Base-by-base conservation (phyloP, 1,140 invertebrate species). In the Penaeus vannamei region DNA sequence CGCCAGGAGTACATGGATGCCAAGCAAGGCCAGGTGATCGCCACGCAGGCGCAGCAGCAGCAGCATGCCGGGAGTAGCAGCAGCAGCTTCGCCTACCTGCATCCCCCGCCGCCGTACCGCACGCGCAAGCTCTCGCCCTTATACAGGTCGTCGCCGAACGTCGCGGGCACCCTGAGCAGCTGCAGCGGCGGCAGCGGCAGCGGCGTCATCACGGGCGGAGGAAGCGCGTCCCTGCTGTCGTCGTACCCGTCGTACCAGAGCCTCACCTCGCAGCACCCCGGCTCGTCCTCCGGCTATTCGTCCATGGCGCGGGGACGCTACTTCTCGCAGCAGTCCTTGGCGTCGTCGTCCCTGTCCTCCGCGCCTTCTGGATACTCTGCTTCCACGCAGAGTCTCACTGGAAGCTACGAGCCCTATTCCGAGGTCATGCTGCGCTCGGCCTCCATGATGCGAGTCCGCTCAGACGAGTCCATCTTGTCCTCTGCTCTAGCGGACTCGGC, bases 1-100 rank as follows among this genome's bases (percentile, higher is more conserved):
- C 96, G 97, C 92, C 97, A 97, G 93, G 97, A 98, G 92, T 98
- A 98, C 93, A 94, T 97, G 91, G 97, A 97, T 91, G 96, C 96
- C 14, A 97, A 97, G 92, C 94, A 96, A 92, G 96, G 96, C 3
- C 89, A 91, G 46, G 84, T 87, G 2, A 89, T 91, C 46, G 89
- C 89, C 53, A 90, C 77, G 53, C 90, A 88, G n/a, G 88, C 90
- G 26, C 90, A 91, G 76, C 72, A 90, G 76, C 90, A 90, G 60
- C 85, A 86, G 36, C 90, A 90, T 22, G 85, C 84, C 20, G 76
- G 86, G 42, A 81, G 85, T 62, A 90, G 85, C 79, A 90, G 84
- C 69, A 91, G 86, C 61, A 90, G 86, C 60, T 88, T 88, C 85
- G 94, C 94, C 8, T 95, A 95, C 90, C 93, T 95, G 23, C 93